A percentile compares a stretch with the other conserved stretches of the same genome.
Conservation (phyloP, 2,113 vertebrate genomes). For the Phylloscopus trochiloides region DNA sequence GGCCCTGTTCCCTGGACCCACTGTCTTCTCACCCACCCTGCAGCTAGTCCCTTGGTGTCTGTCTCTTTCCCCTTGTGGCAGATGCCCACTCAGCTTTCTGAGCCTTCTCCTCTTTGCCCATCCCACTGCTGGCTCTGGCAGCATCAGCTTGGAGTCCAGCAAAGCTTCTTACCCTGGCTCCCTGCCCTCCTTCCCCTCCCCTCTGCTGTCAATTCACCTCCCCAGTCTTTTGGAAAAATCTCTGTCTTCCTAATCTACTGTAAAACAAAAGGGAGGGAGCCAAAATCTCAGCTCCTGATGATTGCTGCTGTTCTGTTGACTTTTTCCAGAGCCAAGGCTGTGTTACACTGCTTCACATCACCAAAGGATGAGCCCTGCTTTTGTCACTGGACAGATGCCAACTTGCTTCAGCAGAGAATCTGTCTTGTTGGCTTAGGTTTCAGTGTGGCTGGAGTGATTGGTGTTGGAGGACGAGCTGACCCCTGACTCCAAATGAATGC, state of each 20-base stretch:
- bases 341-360: background rate
- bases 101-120: background rate
- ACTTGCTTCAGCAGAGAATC: background rate
- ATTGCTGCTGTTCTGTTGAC: background rate
- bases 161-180: background rate
- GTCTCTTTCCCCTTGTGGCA: background rate
- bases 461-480: background rate
- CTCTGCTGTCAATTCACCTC: background rate
- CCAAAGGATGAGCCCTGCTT: background rate
- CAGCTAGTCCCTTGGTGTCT: background rate
- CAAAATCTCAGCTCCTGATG: background rate
- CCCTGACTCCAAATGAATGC: background rate
- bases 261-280: background rate
- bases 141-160: background rate
- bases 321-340: background rate
- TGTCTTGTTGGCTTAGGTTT: background rate
- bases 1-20: rapidly evolving
- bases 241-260: background rate
- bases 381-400: background rate
- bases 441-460: background rate
- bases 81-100: background rate
- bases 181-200: background rate
- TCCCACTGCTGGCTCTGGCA: background rate
- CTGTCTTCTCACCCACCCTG: background rate
- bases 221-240: background rate